phyloP scores from a whole-genome alignment of 2,797 vertebrate genomes.

The Anolis apletophallus region DNA sequence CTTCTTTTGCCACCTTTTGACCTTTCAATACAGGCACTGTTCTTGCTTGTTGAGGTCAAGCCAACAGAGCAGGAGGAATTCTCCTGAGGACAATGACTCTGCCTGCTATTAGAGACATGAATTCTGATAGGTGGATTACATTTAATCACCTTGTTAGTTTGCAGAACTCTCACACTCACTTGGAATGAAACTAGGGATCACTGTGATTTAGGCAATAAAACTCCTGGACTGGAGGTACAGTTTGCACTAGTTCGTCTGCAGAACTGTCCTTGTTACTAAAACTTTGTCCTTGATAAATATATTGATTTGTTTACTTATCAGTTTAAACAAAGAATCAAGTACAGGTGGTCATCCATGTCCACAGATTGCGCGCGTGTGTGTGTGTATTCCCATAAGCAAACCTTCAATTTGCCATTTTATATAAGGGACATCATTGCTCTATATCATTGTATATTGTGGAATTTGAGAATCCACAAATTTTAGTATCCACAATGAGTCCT shows the following conservation, averaged over 20 bases:
- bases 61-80: neutral
- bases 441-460: no score
- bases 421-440: no score
- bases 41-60: constrained; percentile 7
- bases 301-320: no score
- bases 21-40: neutral
- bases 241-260: neutral
- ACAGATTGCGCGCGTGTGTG: no score
- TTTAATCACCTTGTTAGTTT: constrained; percentile 20
- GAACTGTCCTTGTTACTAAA: neutral
- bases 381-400: no score
- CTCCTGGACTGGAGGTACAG: neutral
- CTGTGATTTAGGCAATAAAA: neutral
- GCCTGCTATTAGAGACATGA: neutral
- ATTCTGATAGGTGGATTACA: constrained; percentile 20
- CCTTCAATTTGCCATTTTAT: no score
- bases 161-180: neutral
- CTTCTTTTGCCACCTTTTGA: constrained; percentile 4
- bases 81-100: neutral
- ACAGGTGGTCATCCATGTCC: no score
- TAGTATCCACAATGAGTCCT: no score
- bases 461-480: no score
- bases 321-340: no score
- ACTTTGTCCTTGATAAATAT: neutral
- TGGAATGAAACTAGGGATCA: neutral